Conservation (phyloP, 2,797 vertebrate species). For the Cheirogaleus major region DNA sequence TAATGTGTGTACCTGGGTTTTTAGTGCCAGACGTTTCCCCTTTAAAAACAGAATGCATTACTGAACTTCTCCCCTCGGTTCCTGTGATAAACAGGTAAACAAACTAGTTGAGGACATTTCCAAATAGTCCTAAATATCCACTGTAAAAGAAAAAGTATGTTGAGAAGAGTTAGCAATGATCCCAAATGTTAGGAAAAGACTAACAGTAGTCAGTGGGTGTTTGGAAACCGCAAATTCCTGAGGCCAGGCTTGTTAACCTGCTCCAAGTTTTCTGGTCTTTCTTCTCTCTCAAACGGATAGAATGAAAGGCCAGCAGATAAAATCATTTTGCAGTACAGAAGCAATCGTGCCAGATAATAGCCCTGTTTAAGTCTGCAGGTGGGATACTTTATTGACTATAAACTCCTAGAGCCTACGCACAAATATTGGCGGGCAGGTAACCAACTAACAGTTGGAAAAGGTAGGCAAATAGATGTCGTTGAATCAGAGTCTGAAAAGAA, state of each 20-base stretch:
- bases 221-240: slow-evolving; percentile 53
- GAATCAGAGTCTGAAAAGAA: neutral
- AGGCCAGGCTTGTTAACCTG: slow-evolving; percentile 67
- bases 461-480: slow-evolving; percentile 9
- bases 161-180: neutral
- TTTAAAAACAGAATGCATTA: neutral
- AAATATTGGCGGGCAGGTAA: slow-evolving; percentile 71
- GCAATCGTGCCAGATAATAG: slow-evolving; percentile 70
- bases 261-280: neutral
- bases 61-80: neutral
- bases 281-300: slow-evolving; percentile 19
- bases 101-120: slow-evolving; percentile 16
- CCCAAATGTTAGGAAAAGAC: neutral
- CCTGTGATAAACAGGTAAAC: neutral
- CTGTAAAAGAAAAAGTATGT: neutral
- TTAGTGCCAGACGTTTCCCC: neutral
- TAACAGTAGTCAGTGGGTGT: neutral
- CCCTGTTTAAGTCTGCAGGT: slow-evolving; percentile 69
- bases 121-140: slow-evolving; percentile 1
- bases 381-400: slow-evolving; percentile 55
- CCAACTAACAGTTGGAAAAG: slow-evolving; percentile 8
- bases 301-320: slow-evolving; percentile 73
- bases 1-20: neutral
- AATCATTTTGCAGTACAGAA: slow-evolving; percentile 69
- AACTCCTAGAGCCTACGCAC: slow-evolving; percentile 61